Evolutionary conservation across 2,113 vertebrate genomes (phyloP).

Genomic region (Aegithalos caudatus): DNA sequence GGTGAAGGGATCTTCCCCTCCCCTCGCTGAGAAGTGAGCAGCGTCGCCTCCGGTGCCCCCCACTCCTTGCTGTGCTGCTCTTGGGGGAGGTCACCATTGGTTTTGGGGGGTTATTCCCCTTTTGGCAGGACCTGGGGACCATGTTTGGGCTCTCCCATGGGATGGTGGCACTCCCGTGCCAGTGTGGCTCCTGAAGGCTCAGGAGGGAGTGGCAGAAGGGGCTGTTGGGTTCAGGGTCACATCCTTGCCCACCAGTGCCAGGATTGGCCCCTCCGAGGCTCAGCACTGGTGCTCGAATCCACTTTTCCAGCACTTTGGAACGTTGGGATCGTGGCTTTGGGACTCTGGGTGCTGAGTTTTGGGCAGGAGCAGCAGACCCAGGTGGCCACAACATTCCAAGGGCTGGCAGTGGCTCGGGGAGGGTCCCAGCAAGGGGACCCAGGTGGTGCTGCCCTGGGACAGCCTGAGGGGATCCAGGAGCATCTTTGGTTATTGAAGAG

Average conservation of each 20-base stretch:
- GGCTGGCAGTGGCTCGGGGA: rapidly evolving
- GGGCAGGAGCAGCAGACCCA: background rate
- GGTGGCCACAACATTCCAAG: rapidly evolving
- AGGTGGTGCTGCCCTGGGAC: background rate
- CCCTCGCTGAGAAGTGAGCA: background rate
- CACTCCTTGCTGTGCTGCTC: background rate
- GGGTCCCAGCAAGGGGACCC: background rate
- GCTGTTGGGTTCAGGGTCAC: rapidly evolving
- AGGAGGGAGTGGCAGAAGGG: background rate
- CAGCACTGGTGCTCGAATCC: rapidly evolving
- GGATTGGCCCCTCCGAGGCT: rapidly evolving
- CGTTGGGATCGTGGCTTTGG: rapidly evolving
- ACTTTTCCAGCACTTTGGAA: background rate
- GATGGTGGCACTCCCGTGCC: background rate
- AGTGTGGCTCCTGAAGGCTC: rapidly evolving
- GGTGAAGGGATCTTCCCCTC: background rate
- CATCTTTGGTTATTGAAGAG: background rate
- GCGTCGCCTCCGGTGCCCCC: rapidly evolving
- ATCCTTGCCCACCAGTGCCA: rapidly evolving
- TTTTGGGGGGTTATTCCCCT: background rate
- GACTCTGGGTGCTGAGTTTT: background rate
- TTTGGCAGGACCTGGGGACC: rapidly evolving
- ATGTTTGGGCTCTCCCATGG: background rate
- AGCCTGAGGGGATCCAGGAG: background rate
- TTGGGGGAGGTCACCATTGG: rapidly evolving